A percentile compares a stretch with the other conserved stretches of the same genome.
These are phyloP conservation scores for Australoheros facetus DNA, from an alignment of 2,797 vertebrate species.

Conservation along the genomic window DNA sequence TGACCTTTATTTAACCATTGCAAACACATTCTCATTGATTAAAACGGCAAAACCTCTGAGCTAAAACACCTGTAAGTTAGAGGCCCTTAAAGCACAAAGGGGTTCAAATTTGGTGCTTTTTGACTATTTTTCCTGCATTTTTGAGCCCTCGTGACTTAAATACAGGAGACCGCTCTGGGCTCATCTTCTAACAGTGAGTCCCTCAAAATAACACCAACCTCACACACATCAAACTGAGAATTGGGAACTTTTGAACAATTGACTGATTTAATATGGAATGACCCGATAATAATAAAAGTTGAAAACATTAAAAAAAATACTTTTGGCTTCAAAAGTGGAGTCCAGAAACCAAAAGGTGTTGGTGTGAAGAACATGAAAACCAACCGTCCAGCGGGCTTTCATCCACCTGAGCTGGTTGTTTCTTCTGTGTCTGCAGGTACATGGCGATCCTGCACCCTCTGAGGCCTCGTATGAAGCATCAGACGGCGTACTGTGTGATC, in stretches of 20 bases:
- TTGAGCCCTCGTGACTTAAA: too few relatives aligned
- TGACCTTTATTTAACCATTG: background rate
- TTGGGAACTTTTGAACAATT: too few relatives aligned
- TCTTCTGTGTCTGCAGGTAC: slow-evolving; percentile 79
- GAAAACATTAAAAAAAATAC: background rate
- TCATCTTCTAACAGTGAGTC: background rate
- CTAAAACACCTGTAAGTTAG: background rate
- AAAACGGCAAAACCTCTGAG: background rate
- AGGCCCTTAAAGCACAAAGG: rapidly evolving
- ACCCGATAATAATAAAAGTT: background rate
- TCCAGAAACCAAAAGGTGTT: background rate
- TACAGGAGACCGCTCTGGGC: background rate
- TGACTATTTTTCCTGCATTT: too few relatives aligned
- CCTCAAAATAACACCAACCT: background rate
- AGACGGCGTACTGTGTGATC: slow-evolving; percentile 87
- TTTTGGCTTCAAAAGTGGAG: background rate
- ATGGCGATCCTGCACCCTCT: slow-evolving; percentile 92
- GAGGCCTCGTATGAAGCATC: slow-evolving; percentile 91
- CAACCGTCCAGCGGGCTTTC: background rate
- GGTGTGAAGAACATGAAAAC: background rate
- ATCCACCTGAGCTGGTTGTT: background rate
- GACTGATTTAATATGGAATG: too few relatives aligned
- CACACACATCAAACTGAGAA: too few relatives aligned
- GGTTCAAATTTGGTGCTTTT: rapidly evolving
- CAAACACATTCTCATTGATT: background rate